Percentiles rank a stretch among this genome's conserved stretches.
Conservation (phyloP, 2,113 vertebrate genomes). For the Microcebus tavaratra region DNA sequence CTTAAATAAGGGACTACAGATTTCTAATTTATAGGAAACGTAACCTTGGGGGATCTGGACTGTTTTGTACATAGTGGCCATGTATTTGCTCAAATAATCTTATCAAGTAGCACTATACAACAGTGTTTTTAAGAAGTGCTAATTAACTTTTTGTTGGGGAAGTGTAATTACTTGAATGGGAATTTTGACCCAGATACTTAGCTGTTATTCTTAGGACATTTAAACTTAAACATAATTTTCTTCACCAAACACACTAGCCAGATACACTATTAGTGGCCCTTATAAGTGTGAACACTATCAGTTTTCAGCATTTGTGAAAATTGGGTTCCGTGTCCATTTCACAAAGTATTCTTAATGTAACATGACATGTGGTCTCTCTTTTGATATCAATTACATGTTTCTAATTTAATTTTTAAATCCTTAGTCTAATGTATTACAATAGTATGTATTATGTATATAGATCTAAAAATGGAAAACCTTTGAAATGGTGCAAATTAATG, state of each 20-base stretch:
- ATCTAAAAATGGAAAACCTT: conserved; percentile 35
- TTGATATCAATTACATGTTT: not conserved
- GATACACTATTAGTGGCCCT: not conserved
- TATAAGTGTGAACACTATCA: not conserved
- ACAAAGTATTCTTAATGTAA: not conserved
- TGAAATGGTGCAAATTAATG: conserved; percentile 43
- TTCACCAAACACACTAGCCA: not conserved
- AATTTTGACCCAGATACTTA: conserved; percentile 67
- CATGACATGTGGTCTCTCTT: not conserved
- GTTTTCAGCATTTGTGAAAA: conserved; percentile 6
- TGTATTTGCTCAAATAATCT: conserved; percentile 3
- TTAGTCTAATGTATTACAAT: not conserved
- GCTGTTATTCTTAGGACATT: conserved; percentile 55
- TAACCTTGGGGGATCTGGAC: not conserved
- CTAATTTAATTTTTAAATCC: conserved; percentile 37
- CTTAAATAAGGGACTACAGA: not conserved
- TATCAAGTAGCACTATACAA: conserved; percentile 5
- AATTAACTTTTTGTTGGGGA: conserved; percentile 64
- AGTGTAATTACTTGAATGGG: conserved; percentile 63
- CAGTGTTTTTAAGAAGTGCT: conserved; percentile 37
- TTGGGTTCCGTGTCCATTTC: not conserved
- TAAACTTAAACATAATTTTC: conserved; percentile 55
- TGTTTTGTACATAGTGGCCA: not conserved
- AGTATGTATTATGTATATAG: not conserved
- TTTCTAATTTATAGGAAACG: not conserved